Evolutionary conservation across 2,888 invertebrate genomes (phyloP), one percentile per base, ranked within the genome.

Genomic region (Drosophila nr. medialis): DNA sequence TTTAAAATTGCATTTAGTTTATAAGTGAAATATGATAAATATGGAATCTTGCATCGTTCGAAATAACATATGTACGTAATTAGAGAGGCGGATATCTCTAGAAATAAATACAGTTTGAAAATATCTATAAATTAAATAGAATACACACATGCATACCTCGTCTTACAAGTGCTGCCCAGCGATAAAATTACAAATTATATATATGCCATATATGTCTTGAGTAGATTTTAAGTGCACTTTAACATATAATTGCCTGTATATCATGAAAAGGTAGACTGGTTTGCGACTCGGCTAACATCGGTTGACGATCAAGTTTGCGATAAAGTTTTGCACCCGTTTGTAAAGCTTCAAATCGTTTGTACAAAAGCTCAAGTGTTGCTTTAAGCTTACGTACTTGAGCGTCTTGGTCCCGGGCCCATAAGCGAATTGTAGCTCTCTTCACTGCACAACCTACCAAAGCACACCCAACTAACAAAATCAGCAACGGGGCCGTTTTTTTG

Each of bases 331-430:
- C 18, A 51, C 48, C 56, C 56, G 29, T 56, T 42, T 21, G 38
- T 13, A 73, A 72, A 72, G 74, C 74, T 66, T 40, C 30, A 40
- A 45, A 45, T 38, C 66, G 51, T 53, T 60, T 40, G 45, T 65
- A 27, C n/a, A 30, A 56, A 72, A 72, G 69, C 67, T 69, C 34
- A 49, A 54, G 34, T 24, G 21, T 21, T 42, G 69, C 69, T 62
- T 36, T 49, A 74, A 72, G 72, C 75, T 74, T 34, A 62, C 42
- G 30, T 30, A 58, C 18, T 40, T 11, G 45, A 50, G 48, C 48
- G 36, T 27, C 67, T 67, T 32, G 24, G 36, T 8, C 45, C 42
- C 45, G 24, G n/a, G 21, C 30, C 68, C 53, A 48, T 6, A 38
- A 32, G 49, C 50, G 50, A 64, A 34, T 32, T 55, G 29, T n/a